Percentiles rank a stretch among this genome's conserved stretches.
Evolutionary conservation across 1,140 invertebrate genomes (phyloP).

Genomic region (Cydia splendana): DNA sequence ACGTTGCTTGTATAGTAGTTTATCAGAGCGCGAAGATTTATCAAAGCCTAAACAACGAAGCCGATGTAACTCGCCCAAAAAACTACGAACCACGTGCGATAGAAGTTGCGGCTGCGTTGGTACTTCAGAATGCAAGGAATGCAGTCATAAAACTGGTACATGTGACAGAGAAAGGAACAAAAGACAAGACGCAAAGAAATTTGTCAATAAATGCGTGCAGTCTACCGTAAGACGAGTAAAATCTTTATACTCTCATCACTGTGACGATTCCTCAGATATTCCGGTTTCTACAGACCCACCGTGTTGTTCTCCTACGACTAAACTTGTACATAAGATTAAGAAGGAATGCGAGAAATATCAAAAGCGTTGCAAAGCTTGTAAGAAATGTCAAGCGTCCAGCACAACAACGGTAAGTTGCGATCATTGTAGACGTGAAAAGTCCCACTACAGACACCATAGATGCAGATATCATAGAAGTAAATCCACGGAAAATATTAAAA

Average conservation of each 20-base stretch:
- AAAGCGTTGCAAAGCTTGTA: conserved; percentile 57
- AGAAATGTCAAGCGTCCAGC: conserved; percentile 58
- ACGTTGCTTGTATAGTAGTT: not conserved
- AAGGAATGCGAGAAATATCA: conserved; percentile 72
- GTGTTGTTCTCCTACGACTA: conserved; percentile 59
- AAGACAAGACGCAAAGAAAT: conserved; percentile 37
- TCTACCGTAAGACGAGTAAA: conserved; percentile 49
- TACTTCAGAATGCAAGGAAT: conserved; percentile 2
- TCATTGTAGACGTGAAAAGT: conserved; percentile 58
- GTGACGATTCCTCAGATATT: conserved; percentile 58
- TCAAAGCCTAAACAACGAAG: not conserved
- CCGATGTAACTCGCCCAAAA: not conserved
- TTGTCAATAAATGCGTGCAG: conserved; percentile 61
- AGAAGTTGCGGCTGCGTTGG: not conserved
- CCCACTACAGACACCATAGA: conserved; percentile 54
- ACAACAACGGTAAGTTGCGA: conserved; percentile 64
- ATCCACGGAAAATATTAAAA: conserved; percentile 55
- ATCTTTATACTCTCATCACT: conserved; percentile 35
- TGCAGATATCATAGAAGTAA: conserved; percentile 61
- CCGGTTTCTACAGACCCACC: conserved; percentile 58
- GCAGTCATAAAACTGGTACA: conserved; percentile 13
- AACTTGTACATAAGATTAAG: conserved; percentile 67
- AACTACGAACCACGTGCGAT: not conserved
- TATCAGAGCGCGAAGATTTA: not conserved
- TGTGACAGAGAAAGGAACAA: conserved; percentile 14